These are phyloP conservation scores for Pelagia noctiluca DNA, from an alignment of 30 jellyfish, hydroid and myxozoan genomes.

Conservation along the genomic window DNA sequence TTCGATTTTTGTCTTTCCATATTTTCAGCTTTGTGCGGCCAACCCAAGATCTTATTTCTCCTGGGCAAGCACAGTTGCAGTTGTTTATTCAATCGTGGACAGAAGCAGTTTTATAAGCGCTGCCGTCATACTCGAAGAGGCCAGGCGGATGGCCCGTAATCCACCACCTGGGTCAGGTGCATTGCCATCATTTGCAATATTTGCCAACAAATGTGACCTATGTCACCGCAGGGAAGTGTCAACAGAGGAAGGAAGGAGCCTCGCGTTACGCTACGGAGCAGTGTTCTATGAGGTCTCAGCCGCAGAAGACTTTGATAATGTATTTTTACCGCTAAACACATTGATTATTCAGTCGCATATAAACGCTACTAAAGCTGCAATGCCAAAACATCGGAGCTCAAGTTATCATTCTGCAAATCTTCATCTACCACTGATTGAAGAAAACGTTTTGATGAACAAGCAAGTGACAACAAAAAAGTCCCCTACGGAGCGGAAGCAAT, in stretches of 20 bases:
- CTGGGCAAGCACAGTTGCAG: slow-evolving; percentile 90
- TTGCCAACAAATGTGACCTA: slow-evolving; percentile 85
- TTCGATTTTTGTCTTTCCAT: background rate
- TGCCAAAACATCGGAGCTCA: slow-evolving; percentile 30
- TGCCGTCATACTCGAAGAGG: slow-evolving; percentile 72
- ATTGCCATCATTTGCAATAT: slow-evolving; percentile 58
- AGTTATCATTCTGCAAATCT: slow-evolving; percentile 4
- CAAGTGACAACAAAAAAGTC: slow-evolving; percentile 37
- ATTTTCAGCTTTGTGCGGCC: slow-evolving; percentile 47
- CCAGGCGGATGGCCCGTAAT: slow-evolving; percentile 31
- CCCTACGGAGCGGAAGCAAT: slow-evolving; percentile 77
- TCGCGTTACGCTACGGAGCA: slow-evolving; percentile 80
- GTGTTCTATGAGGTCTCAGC: slow-evolving; percentile 93
- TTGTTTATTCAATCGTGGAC: slow-evolving; percentile 85
- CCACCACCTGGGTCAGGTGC: slow-evolving; percentile 1
- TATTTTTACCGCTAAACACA: slow-evolving; percentile 67
- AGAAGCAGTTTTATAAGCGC: slow-evolving; percentile 81
- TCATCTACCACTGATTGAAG: slow-evolving; percentile 56
- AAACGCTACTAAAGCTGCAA: slow-evolving; percentile 32
- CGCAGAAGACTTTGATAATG: slow-evolving; percentile 80
- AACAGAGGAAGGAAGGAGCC: slow-evolving; percentile 83
- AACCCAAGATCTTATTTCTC: slow-evolving; percentile 33
- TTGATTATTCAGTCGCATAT: slow-evolving; percentile 69
- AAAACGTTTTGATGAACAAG: slow-evolving; percentile 31
- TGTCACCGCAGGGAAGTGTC: slow-evolving; percentile 87